Evolutionary conservation across 2,888 invertebrate genomes (phyloP), one percentile per base, ranked within the genome.

Genomic region (Brenthis ino): DNA sequence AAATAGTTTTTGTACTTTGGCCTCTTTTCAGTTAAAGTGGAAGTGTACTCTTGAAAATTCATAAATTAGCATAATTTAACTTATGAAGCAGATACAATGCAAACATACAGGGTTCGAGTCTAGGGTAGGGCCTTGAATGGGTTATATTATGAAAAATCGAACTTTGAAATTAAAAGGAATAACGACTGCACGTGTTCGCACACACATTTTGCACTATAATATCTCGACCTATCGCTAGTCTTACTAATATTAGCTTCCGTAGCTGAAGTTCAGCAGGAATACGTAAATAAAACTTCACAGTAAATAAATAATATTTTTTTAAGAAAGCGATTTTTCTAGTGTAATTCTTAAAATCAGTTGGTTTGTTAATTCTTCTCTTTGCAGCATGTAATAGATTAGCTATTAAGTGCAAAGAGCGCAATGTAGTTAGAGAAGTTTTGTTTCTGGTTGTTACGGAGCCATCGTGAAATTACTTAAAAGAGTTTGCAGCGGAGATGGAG

Each of bases 1-100:
- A 82, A 85, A 85, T 69, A 71, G 70, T 72, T 74, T 71, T 65
- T 66, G 54, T 54, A 54, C 65, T 58, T 58, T 64, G 61, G 54
- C 67, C 53, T 61, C 33, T 68, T 66, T 68, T 68, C 67, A 71
- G 69, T 68, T 69, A 63, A 68, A 64, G 64, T 71, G 47, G 64
- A 72, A 69, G 70, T 74, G 67, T 67, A 69, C 69, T 70, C 65
- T 67, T 68, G 60, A 57, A 66, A 70, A 16, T 11, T 43, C 11
- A 11, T 43, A 43, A 43, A 1, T 43, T 11, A 43, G 63, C 58
- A 64, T 67, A 58, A 71, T 71, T 69, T 67, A 56, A 53, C 56
- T 67, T 57, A 64, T 68, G 51, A 63, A 65, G 64, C 51, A 47
- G 56, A 61, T 61, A 65, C 16, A 60, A 60, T 6, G 50, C 11